phyloP scores from a whole-genome alignment of 2,888 invertebrate genomes.

The Lacanobia oleracea region DNA sequence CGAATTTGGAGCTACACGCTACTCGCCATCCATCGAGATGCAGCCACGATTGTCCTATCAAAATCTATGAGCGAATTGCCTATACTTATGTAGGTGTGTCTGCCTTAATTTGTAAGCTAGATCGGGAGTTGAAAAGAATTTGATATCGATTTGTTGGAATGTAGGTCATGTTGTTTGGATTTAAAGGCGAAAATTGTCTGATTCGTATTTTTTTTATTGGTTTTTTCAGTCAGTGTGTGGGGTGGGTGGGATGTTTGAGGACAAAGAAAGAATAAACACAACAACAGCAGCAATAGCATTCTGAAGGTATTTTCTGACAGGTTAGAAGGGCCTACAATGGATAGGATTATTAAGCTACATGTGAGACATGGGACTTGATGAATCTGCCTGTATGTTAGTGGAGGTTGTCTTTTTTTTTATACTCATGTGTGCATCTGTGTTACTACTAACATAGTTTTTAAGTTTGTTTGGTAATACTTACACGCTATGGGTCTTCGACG shows the following conservation, averaged over 20 bases:
- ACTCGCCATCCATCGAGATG: conserved; percentile 60
- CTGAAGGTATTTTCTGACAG: too few relatives aligned
- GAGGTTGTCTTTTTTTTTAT: too few relatives aligned
- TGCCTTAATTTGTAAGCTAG: conserved; percentile 6
- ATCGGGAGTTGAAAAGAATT: conserved; percentile 2
- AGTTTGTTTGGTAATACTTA: too few relatives aligned
- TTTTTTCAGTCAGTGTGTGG: background rate
- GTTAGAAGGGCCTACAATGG: too few relatives aligned
- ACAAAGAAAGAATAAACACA: too few relatives aligned
- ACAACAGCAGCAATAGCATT: too few relatives aligned
- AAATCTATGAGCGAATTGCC: conserved; percentile 38
- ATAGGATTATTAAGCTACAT: too few relatives aligned
- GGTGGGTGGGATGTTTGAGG: background rate
- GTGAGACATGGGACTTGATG: too few relatives aligned
- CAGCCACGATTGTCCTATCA: conserved; percentile 50
- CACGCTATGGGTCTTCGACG: too few relatives aligned
- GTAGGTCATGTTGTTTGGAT: background rate
- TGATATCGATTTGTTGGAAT: background rate
- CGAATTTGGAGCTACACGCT: conserved; percentile 66
- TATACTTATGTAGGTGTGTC: background rate
- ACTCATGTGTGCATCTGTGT: too few relatives aligned
- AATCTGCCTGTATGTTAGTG: too few relatives aligned
- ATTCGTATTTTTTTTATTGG: background rate
- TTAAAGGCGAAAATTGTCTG: background rate
- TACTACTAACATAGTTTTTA: too few relatives aligned